Base-by-base conservation (phyloP, 2,113 vertebrate species). In the Bungarus multicinctus region DNA sequence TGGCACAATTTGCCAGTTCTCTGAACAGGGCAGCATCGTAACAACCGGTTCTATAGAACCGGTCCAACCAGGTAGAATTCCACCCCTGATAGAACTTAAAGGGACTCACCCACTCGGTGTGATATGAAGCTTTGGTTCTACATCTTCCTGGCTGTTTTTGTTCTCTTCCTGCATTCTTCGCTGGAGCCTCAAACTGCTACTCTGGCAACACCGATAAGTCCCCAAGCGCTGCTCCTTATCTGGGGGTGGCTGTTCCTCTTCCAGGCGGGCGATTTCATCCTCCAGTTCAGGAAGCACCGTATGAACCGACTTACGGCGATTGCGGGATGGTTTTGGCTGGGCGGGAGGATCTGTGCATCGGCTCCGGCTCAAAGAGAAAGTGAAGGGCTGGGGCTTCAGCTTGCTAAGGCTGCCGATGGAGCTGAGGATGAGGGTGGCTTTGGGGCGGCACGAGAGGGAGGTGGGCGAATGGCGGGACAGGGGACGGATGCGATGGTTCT, bases 361-460 rank as follows among this genome's bases (percentile, higher is more conserved):
- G 97, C 87, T 98, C 54, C 25, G 87, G 47, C 54, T 58, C n/a
- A 93, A 18, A 9, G 90, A 89, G 20, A 93, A 93, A 3, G 90
- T 91, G 47, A 93, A 91, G 0, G 93, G 93, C 11, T 91, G 90
- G 0, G 90, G 87, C 18, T 64, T 89, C 92, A 99, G 97, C 96
- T 99, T 99, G 91, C 99, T 99, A 92, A 99, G 98, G 96, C 99
- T 99, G 95, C 98, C 98, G 11, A 99, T 99, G 96, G 99, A 99
- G 97, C 97, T 98, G 88, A 99, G 98, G 94, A 99, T 98, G 94
- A 99, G 97, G 0, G 98, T 98, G 95, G 98, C 98, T 85, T 98
- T 97, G 2, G 97, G 95, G 20, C 89, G 47, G 95, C 97, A 95
- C 90, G 97, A 96, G 88, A 92, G 89, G 93, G 97, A 97, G 89